Conservation (phyloP, 2,888 invertebrate genomes). For the Acanthococcus lagerstroemiae region DNA sequence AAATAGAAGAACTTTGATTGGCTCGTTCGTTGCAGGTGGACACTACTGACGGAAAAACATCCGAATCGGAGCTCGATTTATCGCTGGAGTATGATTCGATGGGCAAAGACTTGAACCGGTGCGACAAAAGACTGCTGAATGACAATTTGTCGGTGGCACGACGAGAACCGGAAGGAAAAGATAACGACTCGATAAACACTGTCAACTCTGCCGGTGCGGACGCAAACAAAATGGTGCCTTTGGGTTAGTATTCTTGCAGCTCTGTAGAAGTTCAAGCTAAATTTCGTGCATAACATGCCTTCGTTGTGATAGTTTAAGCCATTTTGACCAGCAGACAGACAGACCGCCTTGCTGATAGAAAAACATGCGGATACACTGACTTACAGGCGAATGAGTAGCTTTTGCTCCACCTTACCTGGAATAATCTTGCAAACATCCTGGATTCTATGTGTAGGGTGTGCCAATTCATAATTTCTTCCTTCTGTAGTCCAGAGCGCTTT, state of each 20-base stretch:
- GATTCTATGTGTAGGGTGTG: too few species aligned
- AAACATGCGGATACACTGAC: too few species aligned
- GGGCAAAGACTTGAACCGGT: not conserved
- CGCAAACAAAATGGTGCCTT: constrained; percentile 25
- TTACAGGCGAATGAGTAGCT: too few species aligned
- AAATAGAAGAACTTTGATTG: too few species aligned
- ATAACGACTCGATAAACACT: constrained; percentile 23
- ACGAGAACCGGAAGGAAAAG: constrained; percentile 32
- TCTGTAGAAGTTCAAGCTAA: constrained; percentile 6
- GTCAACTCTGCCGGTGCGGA: constrained; percentile 1
- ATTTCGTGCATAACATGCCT: not conserved
- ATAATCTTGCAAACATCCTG: too few species aligned
- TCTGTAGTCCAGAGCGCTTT: too few species aligned
- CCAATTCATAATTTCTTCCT: too few species aligned
- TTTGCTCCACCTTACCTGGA: too few species aligned
- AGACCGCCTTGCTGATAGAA: too few species aligned
- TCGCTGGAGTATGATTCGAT: constrained; percentile 21
- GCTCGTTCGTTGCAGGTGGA: too few species aligned
- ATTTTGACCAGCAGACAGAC: too few species aligned
- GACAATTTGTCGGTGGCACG: constrained; percentile 12
- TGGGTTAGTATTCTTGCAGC: constrained; percentile 4
- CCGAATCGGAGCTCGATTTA: constrained; percentile 23
- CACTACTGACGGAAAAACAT: constrained; percentile 21
- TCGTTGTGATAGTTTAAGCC: too few species aligned
- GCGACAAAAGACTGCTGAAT: not conserved